Conservation (phyloP, 2,888 invertebrate species). For the Acrobasis consociella region DNA sequence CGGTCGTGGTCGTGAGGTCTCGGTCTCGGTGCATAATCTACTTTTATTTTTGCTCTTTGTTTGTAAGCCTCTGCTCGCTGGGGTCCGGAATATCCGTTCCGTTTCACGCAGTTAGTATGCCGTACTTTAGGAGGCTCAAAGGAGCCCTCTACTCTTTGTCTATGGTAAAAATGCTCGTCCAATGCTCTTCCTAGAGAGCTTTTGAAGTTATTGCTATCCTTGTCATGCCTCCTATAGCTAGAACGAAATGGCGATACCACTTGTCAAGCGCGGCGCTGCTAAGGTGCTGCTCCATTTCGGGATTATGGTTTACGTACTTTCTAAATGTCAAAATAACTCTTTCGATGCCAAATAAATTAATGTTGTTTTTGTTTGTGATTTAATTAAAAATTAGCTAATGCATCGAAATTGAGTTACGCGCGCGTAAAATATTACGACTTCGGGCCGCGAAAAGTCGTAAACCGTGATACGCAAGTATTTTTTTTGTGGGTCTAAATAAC, state of each 20-base stretch:
- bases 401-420: slow-evolving; percentile 67
- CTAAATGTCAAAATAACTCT: slow-evolving; percentile 69
- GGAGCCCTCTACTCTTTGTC: too few species aligned
- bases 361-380: slow-evolving; percentile 64
- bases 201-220: not conserved
- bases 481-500: slow-evolving; percentile 39
- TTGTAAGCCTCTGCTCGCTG: too few species aligned
- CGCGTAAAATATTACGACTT: slow-evolving; percentile 39
- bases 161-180: too few species aligned
- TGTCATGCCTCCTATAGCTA: not conserved
- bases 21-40: too few species aligned
- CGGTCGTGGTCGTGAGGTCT: too few species aligned
- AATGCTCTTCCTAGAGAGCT: not conserved
- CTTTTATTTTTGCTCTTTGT: too few species aligned
- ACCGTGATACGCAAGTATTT: slow-evolving; percentile 31
- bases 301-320: slow-evolving; percentile 33
- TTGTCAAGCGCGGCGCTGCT: slow-evolving; percentile 1
- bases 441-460: slow-evolving; percentile 32
- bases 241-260: slow-evolving; percentile 13
- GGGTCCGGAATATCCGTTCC: too few species aligned
- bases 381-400: slow-evolving; percentile 42
- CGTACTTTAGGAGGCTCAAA: too few species aligned
- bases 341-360: slow-evolving; percentile 72
- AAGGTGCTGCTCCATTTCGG: not conserved
- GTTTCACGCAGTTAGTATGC: too few species aligned